These are phyloP conservation scores for Epistrophe grossulariae DNA, from an alignment of 2,888 invertebrate species.

Conservation along the genomic window DNA sequence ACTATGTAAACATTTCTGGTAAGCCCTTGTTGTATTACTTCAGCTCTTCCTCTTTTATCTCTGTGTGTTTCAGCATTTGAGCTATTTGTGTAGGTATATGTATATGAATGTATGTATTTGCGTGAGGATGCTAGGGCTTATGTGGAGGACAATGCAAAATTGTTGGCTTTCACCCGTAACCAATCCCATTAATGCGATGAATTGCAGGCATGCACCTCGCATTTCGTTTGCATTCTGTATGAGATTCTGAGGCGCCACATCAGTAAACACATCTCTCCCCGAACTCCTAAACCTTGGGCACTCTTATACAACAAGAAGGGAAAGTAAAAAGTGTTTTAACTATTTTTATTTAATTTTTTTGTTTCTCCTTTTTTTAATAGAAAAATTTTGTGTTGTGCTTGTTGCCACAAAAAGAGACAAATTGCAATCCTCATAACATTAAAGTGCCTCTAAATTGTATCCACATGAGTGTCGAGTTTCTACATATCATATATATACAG, in stretches of 20 bases:
- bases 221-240: conserved; percentile 62
- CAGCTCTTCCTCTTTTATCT: conserved; percentile 8
- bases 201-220: conserved; percentile 71
- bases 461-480: conserved; percentile 28
- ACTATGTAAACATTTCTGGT: conserved; percentile 74
- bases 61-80: conserved; percentile 11
- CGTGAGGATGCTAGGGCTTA: not conserved
- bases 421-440: conserved; percentile 72
- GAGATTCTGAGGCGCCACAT: conserved; percentile 48
- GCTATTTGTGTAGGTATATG: not conserved
- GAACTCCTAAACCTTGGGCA: not conserved
- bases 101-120: not conserved
- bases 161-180: conserved; percentile 72
- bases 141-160: conserved; percentile 33
- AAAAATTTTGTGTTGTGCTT: conserved; percentile 50
- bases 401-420: conserved; percentile 64
- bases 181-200: conserved; percentile 73
- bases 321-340: conserved; percentile 55
- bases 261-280: not conserved
- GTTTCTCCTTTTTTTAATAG: not conserved
- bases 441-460: conserved; percentile 71
- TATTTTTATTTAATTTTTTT: conserved; percentile 9
- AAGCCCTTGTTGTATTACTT: conserved; percentile 69
- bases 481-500: not conserved
- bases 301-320: not conserved